Evolutionary conservation across 2,113 vertebrate genomes (phyloP).

Genomic region (Oceanodroma tethys): DNA sequence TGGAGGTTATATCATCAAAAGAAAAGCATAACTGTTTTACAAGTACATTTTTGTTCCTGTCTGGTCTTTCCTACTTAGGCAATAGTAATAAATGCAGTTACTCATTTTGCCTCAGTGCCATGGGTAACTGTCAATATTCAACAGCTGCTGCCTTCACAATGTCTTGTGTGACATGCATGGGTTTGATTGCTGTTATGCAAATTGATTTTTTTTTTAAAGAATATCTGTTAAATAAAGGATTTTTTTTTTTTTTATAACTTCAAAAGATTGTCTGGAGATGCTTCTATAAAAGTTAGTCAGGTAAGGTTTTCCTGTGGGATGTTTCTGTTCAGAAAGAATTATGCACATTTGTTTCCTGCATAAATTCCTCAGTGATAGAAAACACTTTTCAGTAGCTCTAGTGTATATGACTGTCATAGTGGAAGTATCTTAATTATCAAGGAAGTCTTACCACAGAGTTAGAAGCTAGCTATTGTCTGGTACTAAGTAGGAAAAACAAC

Average conservation of each 20-base stretch:
- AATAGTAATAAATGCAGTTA: neutral
- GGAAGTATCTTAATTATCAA: neutral
- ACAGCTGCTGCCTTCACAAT: neutral
- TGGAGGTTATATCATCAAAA: neutral
- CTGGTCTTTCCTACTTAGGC: neutral
- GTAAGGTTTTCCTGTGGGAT: neutral
- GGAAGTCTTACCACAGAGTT: neutral
- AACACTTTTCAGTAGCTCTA: neutral
- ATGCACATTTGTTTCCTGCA: neutral
- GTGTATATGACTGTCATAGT: neutral
- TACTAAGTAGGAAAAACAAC: neutral
- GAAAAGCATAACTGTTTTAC: neutral
- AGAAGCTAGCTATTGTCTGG: neutral
- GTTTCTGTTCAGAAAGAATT: neutral
- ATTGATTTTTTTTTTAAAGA: neutral
- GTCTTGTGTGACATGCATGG: neutral
- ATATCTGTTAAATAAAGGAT: slow-evolving; percentile 42
- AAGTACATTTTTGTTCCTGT: neutral
- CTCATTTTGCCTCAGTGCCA: neutral
- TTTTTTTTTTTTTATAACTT: slow-evolving; percentile 49
- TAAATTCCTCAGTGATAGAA: neutral
- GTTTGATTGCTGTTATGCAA: neutral
- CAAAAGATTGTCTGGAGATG: neutral
- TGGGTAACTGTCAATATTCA: neutral
- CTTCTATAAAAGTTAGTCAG: neutral